Evolutionary conservation across 2,797 vertebrate genomes (phyloP).

Genomic region (Sebastolobus alascanus): DNA sequence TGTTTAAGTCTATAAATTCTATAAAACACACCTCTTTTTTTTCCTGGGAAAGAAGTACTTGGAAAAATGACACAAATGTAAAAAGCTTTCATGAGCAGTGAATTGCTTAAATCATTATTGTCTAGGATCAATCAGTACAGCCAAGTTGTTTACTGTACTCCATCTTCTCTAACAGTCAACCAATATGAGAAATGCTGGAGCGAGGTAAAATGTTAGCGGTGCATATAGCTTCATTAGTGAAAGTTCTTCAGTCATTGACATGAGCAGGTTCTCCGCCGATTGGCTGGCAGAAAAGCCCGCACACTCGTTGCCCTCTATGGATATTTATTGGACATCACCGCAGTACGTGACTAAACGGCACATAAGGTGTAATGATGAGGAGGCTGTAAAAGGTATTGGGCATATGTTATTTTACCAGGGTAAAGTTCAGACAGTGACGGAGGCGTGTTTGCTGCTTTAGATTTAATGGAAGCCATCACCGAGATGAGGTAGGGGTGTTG

Average conservation of each 20-base stretch:
- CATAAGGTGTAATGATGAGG: slow-evolving; percentile 18
- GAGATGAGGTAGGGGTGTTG: neutral
- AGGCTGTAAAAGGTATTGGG: slow-evolving; percentile 17
- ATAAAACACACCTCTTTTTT: slow-evolving; percentile 15
- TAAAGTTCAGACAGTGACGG: slow-evolving; percentile 6
- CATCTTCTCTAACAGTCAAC: slow-evolving; percentile 5
- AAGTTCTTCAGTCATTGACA: slow-evolving; percentile 32
- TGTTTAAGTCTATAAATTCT: slow-evolving; percentile 35
- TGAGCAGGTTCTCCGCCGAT: slow-evolving; percentile 31
- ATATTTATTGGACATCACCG: slow-evolving; percentile 49
- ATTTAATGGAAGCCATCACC: neutral
- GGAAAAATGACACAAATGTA: slow-evolving; percentile 1
- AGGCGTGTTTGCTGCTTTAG: neutral
- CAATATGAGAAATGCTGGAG: slow-evolving; percentile 1
- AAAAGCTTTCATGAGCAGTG: slow-evolving; percentile 19
- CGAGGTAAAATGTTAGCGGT: slow-evolving; percentile 27
- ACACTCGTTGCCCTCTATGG: slow-evolving; percentile 26
- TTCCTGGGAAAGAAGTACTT: neutral
- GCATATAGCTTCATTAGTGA: slow-evolving; percentile 40
- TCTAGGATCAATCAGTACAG: neutral
- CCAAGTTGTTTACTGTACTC: slow-evolving; percentile 14
- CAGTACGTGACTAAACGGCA: slow-evolving; percentile 40
- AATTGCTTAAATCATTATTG: slow-evolving; percentile 10
- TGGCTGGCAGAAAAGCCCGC: slow-evolving; percentile 19
- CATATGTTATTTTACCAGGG: slow-evolving; percentile 3